Evolutionary conservation across 2,797 vertebrate genomes (phyloP).

Genomic region (Lacerta agilis): DNA sequence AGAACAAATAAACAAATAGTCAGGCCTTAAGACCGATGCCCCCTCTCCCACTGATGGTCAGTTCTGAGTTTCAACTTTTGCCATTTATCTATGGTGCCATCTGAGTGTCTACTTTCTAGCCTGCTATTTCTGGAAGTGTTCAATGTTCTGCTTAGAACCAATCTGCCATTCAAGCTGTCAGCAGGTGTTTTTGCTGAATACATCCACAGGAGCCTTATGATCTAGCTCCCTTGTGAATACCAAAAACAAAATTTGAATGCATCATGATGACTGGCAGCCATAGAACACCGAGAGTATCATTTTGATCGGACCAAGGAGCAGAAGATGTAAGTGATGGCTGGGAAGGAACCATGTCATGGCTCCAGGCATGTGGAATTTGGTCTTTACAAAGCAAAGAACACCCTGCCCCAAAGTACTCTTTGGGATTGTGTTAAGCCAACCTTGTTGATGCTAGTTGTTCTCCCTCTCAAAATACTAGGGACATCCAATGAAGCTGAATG

Average conservation of each 20-base stretch:
- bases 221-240: slow-evolving; percentile 19
- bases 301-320: background rate
- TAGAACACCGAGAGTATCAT: background rate
- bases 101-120: slow-evolving; percentile 6
- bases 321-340: background rate
- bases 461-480: no score
- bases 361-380: background rate
- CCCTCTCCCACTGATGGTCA: background rate
- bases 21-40: background rate
- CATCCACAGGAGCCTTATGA: slow-evolving; percentile 29
- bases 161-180: background rate
- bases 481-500: no score
- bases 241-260: slow-evolving; percentile 24
- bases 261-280: background rate
- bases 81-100: background rate
- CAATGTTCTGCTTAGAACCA: background rate
- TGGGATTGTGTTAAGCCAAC: background rate
- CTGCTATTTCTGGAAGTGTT: slow-evolving; percentile 4
- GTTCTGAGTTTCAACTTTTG: background rate
- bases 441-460: background rate
- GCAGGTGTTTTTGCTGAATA: slow-evolving; percentile 31
- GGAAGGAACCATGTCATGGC: background rate
- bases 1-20: background rate
- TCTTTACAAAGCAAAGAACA: background rate
- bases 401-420: background rate